Base-by-base conservation (phyloP, 2,888 invertebrate species). In the Acanthoscelides obtectus region DNA sequence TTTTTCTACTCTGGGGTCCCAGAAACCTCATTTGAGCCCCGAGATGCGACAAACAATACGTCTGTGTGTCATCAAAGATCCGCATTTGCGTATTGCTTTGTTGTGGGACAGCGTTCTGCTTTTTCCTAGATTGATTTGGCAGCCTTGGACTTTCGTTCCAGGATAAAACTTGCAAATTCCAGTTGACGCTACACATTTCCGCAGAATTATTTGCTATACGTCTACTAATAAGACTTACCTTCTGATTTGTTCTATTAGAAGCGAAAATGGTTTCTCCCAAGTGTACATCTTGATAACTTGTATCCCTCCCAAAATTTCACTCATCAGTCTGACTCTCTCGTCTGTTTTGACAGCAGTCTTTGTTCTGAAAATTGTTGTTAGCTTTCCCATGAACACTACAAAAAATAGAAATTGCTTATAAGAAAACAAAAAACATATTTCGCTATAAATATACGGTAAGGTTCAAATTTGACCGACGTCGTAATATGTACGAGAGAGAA, bases 211-310 rank as follows among this genome's bases (percentile, higher is more conserved):
- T 22, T 68, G 20, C 19, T n/a, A n/a, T n/a, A n/a, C n/a, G n/a
- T n/a, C n/a, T n/a, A n/a, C n/a, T n/a, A n/a, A 45, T 12, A 12
- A 22, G 72, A 77, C 78, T 74, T 76, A 80, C 81, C 73, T 79
- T 73, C 81, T 74, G 2, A 79, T 77, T 17, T 75, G 69, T 68
- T 79, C 87, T 0, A 92, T 87, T 25, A 91, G 78, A 1, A 87
- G 83, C 12, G 89, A 88, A 79, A 92, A 92, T 0, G 91, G 89
- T 70, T 87, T 88, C 80, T 93, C 92, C 88, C 92, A 92, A 0
- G 91, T 89, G 79, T 91, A 92, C 91, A 92, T 92, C 82, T 93
- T 93, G 76, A 93, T 91, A 0, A 92, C 90, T 77, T 90, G 87
- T 77, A 93, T 92, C 0, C 91, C 92, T 0, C 88, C 87, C 64